phyloP scores from a whole-genome alignment of 2,113 vertebrate species.

The Osmerus eperlanus region DNA sequence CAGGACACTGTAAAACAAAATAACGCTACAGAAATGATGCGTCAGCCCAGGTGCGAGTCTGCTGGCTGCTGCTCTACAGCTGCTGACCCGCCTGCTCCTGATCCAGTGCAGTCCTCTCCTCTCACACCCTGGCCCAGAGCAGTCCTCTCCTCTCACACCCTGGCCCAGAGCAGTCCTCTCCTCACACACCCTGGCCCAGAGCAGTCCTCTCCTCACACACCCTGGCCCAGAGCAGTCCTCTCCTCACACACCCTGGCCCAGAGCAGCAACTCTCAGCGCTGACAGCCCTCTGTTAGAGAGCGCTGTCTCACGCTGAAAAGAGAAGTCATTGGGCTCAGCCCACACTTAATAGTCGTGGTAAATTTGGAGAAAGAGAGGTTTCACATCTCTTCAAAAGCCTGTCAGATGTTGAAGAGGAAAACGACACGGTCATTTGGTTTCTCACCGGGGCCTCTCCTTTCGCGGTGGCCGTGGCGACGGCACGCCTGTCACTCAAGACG shows the following conservation, averaged over 20 bases:
- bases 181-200: too few relatives aligned
- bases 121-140: too few relatives aligned
- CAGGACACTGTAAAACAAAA: too few relatives aligned
- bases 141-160: too few relatives aligned
- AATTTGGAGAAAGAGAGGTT: conserved; percentile 1
- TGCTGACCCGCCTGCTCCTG: conserved; percentile 54
- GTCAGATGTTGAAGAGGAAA: conserved; percentile 41
- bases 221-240: too few relatives aligned
- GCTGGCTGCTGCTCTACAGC: not conserved
- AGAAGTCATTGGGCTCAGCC: not conserved
- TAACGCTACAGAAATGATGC: too few relatives aligned
- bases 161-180: too few relatives aligned
- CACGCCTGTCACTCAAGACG: conserved; percentile 50
- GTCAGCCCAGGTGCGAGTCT: too few relatives aligned
- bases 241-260: conserved; percentile 2
- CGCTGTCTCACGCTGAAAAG: conserved; percentile 16
- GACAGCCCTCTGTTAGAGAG: conserved; percentile 30
- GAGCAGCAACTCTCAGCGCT: conserved; percentile 4
- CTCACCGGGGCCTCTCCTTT: conserved; percentile 39
- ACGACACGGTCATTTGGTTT: conserved; percentile 55
- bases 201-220: too few relatives aligned
- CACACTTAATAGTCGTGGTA: conserved; percentile 10
- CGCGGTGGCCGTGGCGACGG: conserved; percentile 27
- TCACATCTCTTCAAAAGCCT: conserved; percentile 37
- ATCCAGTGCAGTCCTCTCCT: conserved; percentile 31